These are phyloP conservation scores for Platycnemis pennipes DNA, from an alignment of 2,888 invertebrate species.

Conservation along the genomic window DNA sequence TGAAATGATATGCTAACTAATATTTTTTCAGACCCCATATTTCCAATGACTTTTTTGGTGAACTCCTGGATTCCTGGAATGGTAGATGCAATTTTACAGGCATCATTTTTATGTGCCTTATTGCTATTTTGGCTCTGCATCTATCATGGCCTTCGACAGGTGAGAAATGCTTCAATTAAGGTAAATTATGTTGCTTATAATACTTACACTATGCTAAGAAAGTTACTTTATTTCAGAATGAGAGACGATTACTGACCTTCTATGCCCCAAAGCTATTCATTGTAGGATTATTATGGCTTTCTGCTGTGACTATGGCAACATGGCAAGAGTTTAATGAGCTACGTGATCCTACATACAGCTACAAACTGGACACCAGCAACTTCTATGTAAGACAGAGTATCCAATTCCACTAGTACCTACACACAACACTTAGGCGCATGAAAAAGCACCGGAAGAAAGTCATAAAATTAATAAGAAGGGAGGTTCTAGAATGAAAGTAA, in stretches of 20 bases:
- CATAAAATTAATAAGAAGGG: too few relatives aligned
- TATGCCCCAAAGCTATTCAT: constrained; percentile 94
- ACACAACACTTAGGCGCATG: too few relatives aligned
- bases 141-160: constrained; percentile 96
- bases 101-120: constrained; percentile 92
- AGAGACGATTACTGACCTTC: constrained; percentile 91
- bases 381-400: constrained; percentile 85
- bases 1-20: neutral
- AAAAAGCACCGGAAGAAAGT: too few relatives aligned
- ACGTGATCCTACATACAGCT: constrained; percentile 95
- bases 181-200: neutral
- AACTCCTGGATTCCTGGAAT: constrained; percentile 96
- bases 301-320: constrained; percentile 91
- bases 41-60: constrained; percentile 93
- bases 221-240: constrained; percentile 85
- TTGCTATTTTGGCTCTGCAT: constrained; percentile 97
- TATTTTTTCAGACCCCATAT: constrained; percentile 90
- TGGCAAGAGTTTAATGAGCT: constrained; percentile 95
- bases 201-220: neutral
- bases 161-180: constrained; percentile 76
- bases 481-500: too few relatives aligned
- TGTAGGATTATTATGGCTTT: constrained; percentile 92
- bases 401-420: neutral
- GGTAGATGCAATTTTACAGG: constrained; percentile 94
- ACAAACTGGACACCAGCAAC: constrained; percentile 90